Conservation (phyloP, 2,113 vertebrate species). For the Malurus melanocephalus region DNA sequence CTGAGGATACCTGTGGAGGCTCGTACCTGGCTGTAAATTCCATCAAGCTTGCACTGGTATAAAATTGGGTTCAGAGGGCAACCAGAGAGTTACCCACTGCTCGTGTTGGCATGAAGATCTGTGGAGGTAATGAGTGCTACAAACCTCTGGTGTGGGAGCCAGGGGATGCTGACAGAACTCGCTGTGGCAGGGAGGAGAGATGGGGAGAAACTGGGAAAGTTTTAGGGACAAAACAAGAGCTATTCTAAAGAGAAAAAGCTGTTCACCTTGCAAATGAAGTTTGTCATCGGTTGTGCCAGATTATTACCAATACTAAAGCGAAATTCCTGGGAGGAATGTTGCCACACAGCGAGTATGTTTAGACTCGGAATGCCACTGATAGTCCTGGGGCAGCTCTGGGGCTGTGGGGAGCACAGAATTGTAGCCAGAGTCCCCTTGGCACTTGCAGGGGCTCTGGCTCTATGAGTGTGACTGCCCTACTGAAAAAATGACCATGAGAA, state of each 20-base stretch:
- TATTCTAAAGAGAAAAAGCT: not conserved
- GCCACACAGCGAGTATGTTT: not conserved
- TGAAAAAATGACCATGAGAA: not conserved
- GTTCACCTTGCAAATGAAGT: not conserved
- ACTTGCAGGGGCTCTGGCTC: accelerated
- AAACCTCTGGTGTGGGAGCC: not conserved
- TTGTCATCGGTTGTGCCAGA: not conserved
- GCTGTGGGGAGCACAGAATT: not conserved
- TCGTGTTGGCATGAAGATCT: accelerated
- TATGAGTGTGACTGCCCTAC: accelerated
- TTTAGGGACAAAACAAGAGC: not conserved
- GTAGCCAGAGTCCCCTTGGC: not conserved
- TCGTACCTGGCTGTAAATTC: accelerated
- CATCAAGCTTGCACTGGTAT: not conserved
- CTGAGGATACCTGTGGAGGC: not conserved
- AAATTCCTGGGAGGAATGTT: not conserved
- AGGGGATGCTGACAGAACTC: not conserved
- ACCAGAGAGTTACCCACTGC: not conserved
- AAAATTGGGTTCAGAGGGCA: not conserved
- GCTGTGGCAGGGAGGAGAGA: not conserved
- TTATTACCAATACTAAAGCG: not conserved
- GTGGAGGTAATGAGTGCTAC: not conserved
- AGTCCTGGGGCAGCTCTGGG: not conserved
- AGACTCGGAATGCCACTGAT: not conserved
- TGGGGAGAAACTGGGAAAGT: not conserved